Conservation (phyloP, 1,140 invertebrate species). For the Diabrotica virgifera region DNA sequence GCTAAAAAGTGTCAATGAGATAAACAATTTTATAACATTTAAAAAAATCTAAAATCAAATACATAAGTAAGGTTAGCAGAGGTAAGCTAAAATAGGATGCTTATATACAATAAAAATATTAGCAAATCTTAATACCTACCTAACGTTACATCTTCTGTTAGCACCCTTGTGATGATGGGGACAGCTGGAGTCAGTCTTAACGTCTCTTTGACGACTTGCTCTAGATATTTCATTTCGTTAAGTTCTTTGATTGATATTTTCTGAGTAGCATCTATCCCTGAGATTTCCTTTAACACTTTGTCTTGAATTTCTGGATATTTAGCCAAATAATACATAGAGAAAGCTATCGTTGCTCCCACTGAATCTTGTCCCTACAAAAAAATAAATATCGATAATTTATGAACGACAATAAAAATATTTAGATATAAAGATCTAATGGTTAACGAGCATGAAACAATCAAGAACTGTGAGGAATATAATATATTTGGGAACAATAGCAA, state of each 20-base stretch:
- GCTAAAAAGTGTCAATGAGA: too few relatives aligned
- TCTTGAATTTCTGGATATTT: constrained; percentile 60
- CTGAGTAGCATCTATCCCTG: constrained; percentile 17
- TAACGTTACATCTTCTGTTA: constrained; percentile 56
- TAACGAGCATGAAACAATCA: too few relatives aligned
- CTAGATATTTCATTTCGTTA: constrained; percentile 60
- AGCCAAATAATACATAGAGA: constrained; percentile 59
- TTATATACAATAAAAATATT: too few relatives aligned
- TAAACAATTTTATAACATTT: too few relatives aligned
- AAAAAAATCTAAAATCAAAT: too few relatives aligned
- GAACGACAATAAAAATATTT: not conserved
- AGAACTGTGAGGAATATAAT: too few relatives aligned
- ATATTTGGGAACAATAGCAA: too few relatives aligned
- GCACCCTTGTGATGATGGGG: constrained; percentile 58
- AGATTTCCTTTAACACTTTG: constrained; percentile 56
- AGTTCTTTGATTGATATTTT: constrained; percentile 51
- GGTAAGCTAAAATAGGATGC: too few relatives aligned
- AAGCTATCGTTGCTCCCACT: constrained; percentile 60
- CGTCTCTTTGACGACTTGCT: constrained; percentile 66
- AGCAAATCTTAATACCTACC: constrained; percentile 28
- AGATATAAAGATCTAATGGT: too few relatives aligned
- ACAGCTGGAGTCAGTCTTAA: constrained; percentile 68
- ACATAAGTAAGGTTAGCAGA: too few relatives aligned
- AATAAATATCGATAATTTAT: not conserved
- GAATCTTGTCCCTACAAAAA: constrained; percentile 70